A percentile compares a stretch with the other conserved stretches of the same genome.
Evolutionary conservation across 2,797 vertebrate species (phyloP).

Genomic region (Acanthis flammea): DNA sequence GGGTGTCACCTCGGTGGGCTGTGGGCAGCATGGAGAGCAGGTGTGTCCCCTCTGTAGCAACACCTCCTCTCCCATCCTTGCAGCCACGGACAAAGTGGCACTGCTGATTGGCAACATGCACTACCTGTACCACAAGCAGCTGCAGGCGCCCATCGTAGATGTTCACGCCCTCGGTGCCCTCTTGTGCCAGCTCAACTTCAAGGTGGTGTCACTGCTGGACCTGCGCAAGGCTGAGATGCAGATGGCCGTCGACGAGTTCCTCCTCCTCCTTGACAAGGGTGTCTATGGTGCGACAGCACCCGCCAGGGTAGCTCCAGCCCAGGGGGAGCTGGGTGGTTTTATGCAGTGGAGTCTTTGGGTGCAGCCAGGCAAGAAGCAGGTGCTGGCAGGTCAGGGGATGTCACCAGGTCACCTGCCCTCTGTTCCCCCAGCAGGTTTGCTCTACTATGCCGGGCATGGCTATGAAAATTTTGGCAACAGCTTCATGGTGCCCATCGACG

Average conservation of each 20-base stretch:
- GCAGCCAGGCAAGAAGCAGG: not conserved
- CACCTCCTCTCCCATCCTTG: not conserved
- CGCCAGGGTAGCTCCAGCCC: fast-evolving
- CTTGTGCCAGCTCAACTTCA: constrained; percentile 86
- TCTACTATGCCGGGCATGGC: constrained; percentile 89
- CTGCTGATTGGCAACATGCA: constrained; percentile 89
- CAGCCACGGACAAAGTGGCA: constrained; percentile 90
- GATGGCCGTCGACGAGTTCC: constrained; percentile 85
- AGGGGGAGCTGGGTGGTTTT: not conserved
- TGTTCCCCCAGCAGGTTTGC: constrained; percentile 71
- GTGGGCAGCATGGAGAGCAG: not conserved
- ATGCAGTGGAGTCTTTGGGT: not conserved
- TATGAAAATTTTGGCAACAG: constrained; percentile 91
- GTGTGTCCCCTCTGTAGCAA: fast-evolving
- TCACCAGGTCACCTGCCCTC: not conserved
- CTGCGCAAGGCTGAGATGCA: constrained; percentile 87
- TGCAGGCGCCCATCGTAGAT: constrained; percentile 83
- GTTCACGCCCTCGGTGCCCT: constrained; percentile 83
- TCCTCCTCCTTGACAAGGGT: constrained; percentile 84
- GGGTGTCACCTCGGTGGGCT: not conserved
- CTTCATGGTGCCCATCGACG: constrained; percentile 89
- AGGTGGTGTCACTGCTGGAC: constrained; percentile 88
- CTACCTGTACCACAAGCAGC: constrained; percentile 80
- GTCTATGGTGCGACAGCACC: constrained; percentile 78
- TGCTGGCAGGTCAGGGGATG: not conserved